Percentiles rank a stretch among this genome's conserved stretches.
Evolutionary conservation across 2,797 vertebrate genomes (phyloP).

Genomic region (Lepidocolaptes lacrymiger): DNA sequence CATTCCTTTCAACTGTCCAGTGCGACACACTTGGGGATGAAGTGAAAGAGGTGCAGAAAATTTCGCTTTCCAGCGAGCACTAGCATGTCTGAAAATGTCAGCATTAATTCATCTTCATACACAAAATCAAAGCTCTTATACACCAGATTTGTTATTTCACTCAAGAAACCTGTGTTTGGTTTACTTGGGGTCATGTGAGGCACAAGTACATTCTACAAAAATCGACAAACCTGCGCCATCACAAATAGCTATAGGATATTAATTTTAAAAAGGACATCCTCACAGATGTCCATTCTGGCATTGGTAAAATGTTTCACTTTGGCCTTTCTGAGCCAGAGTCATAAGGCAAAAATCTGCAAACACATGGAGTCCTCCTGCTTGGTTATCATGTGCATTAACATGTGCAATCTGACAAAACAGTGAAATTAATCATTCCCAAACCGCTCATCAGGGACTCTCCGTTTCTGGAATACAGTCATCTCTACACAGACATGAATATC

Average conservation of each 20-base stretch:
- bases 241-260: conserved; percentile 1
- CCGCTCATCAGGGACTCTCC: conserved; percentile 14
- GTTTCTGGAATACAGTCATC: neutral
- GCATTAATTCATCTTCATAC: neutral
- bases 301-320: neutral
- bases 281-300: conserved; percentile 66
- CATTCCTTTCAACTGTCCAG: neutral
- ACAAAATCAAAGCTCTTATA: neutral
- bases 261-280: neutral
- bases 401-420: conserved; percentile 19
- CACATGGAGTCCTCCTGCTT: neutral
- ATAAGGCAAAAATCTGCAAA: conserved; percentile 41
- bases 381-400: neutral
- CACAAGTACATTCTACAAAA: neutral
- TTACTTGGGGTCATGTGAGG: neutral
- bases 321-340: conserved; percentile 10
- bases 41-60: neutral
- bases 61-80: neutral
- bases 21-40: neutral
- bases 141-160: neutral
- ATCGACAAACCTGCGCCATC: neutral
- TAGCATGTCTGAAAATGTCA: neutral
- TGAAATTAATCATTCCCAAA: conserved; percentile 43
- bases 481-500: neutral
- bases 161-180: neutral